Evolutionary conservation across 2,113 vertebrate species (phyloP), one percentile per base, ranked within the genome.

Genomic region (Chinchilla lanigera): DNA sequence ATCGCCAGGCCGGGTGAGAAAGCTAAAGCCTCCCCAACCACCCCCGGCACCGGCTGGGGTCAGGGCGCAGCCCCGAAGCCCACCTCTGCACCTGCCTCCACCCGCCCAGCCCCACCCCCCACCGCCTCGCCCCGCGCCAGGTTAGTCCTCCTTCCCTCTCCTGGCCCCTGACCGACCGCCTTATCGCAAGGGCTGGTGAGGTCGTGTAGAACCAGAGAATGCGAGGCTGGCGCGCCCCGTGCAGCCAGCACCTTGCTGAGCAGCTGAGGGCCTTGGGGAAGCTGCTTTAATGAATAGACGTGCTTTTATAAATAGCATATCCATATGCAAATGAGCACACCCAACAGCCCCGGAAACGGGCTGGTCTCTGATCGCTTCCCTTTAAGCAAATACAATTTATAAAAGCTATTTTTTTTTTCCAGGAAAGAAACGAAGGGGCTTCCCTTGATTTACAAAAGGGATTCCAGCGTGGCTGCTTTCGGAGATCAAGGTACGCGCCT

Each of bases 281-380:
- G 30, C 67, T 41, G 80, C 75, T 88, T 89, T 96, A 93, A 97
- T 89, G 81, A 97, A 96, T 83, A 97, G 92, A 81, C 91, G 84
- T 41, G 41, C 0, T 0, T 86, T 96, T 96, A 90, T 97, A 96
- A 97, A 97, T 84, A 96, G 95, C 69, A 69, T 75, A 81, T 92
- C 97, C 87, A 1, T 93, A 98, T 94, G 97, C 92, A 97, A 94
- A 97, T 88, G 58, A 95, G 58, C 77, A 92, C 84, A 35, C 92
- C 94, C 94, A 71, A 73, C 56, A 73, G 89, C 61, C 61, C 81
- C 69, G 67, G 82, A 86, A 96, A 93, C 47, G 9, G 56, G 47
- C 54, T 78, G 50, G 93, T 86, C 89, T 97, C 95, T 95, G 92
- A 91, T 95, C 0, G 5, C 61, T 95, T 95, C n/a, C 61, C 73